These are phyloP conservation scores for Crotalus viridis DNA, from an alignment of 2,113 vertebrate species.

Conservation along the genomic window DNA sequence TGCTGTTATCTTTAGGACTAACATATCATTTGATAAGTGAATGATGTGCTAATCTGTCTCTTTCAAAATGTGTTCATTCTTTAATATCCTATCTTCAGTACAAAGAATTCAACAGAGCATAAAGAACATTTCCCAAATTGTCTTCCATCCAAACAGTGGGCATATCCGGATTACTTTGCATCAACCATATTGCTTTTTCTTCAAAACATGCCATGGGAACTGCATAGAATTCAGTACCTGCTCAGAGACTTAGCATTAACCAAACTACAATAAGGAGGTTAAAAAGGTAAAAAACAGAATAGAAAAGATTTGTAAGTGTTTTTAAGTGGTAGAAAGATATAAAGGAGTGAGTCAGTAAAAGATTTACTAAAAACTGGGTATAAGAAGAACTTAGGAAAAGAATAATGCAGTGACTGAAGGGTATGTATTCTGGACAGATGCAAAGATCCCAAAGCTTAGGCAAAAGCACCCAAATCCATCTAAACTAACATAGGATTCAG, in stretches of 20 bases:
- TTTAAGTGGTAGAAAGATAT: neutral
- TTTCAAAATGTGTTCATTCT: neutral
- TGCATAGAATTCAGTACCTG: neutral
- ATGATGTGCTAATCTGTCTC: neutral
- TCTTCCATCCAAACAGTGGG: neutral
- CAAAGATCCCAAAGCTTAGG: neutral
- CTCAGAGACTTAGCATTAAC: neutral
- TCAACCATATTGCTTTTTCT: neutral
- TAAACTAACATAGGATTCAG: neutral
- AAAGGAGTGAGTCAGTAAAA: neutral
- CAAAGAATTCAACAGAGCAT: neutral
- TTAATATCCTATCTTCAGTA: neutral
- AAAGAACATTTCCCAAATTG: neutral
- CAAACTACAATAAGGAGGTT: neutral
- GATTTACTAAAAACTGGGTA: neutral
- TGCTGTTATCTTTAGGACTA: neutral
- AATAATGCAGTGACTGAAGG: neutral
- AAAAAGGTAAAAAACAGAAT: neutral
- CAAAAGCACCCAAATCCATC: neutral
- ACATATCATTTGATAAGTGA: neutral
- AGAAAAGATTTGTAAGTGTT: neutral
- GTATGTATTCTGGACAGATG: neutral
- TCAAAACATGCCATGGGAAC: neutral
- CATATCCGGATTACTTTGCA: neutral
- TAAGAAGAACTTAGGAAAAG: neutral